phyloP scores from a whole-genome alignment of 1,140 invertebrate genomes.

The Scaptodrosophila lebanonensis region DNA sequence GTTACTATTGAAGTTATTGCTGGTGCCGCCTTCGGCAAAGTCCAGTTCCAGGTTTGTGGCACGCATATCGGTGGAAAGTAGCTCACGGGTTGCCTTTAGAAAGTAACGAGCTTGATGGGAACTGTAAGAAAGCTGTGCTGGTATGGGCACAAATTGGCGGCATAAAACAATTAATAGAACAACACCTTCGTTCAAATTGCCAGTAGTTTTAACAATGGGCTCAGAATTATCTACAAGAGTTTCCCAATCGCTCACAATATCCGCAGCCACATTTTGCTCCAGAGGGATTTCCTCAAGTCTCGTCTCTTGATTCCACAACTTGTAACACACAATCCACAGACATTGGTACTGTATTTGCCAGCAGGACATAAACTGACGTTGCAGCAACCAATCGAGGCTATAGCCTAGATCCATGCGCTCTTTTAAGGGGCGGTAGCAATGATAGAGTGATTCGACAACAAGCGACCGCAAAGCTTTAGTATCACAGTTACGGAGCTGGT shows the following conservation, averaged over 20 bases:
- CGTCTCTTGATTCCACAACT: conserved; percentile 37
- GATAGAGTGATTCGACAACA: conserved; percentile 52
- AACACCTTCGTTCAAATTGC: conserved; percentile 41
- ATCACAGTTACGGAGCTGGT: conserved; percentile 47
- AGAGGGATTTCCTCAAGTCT: not conserved
- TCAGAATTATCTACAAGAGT: conserved; percentile 16
- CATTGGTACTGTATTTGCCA: conserved; percentile 43
- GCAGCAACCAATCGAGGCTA: conserved; percentile 48
- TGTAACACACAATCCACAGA: conserved; percentile 62
- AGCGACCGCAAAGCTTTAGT: conserved; percentile 26
- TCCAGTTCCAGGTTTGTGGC: conserved; percentile 62
- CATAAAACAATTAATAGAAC: conserved; percentile 46
- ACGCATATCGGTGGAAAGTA: conserved; percentile 62
- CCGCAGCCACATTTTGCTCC: not conserved
- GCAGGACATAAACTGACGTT: conserved; percentile 44
- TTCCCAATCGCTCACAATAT: conserved; percentile 45
- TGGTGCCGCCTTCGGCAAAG: conserved; percentile 39
- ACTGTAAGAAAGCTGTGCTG: conserved; percentile 38
- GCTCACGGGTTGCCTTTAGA: conserved; percentile 41
- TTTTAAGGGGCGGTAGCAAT: conserved; percentile 49
- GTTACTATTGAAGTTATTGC: conserved; percentile 5
- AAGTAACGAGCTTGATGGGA: conserved; percentile 35
- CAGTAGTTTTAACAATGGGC: not conserved
- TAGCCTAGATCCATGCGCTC: conserved; percentile 42
- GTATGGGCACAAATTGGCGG: conserved; percentile 49